Evolutionary conservation across 2,113 vertebrate genomes (phyloP), one percentile per base, ranked within the genome.

Genomic region (Anthoscopus minutus): DNA sequence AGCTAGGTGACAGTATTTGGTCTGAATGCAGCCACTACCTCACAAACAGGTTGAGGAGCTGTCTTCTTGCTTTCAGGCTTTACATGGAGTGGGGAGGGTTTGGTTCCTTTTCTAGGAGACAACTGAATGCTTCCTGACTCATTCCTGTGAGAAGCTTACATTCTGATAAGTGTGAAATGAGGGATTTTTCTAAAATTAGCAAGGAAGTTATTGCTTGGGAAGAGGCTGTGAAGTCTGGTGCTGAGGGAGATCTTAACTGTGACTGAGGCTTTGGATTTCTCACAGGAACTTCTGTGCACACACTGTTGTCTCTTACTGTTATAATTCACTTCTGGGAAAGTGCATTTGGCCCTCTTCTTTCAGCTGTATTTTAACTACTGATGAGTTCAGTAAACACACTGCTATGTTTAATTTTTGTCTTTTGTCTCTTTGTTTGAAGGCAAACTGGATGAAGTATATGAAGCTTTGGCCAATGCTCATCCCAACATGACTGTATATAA

Each of bases 401-500:
- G 24, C 5, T 48, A 4, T 78, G 33, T 73, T 95, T 40, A 86
- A 77, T 40, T 81, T 89, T 64, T 85, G 5, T 54, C 31, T 94
- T 71, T 38, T 74, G 37, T 65, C 60, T 80, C 67, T 74, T 94
- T 65, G 38, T 94, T 96, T 96, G 17, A 95, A 99, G 99, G 98
- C 51, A 98, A 98, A 96, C 95, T 98, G 44, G 97, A 99, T 51
- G 98, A 98, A 93, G 98, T 99, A 18, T 99, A 98, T 8, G 88
- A 89, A 70, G 97, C 97, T 31, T 96, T 99, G 86, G 91, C 78
- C 73, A 97, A 97, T 3, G 98, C 98, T 23, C 98, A 99, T 88
- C 98, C 99, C 28, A 98, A 98, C 96, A 98, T 99, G 97, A 95
- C 96, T 35, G 98, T 98, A 6, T 99, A 98, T 95, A 99, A 98